Percentiles rank a stretch among this genome's conserved stretches.
Evolutionary conservation across 2,888 invertebrate genomes (phyloP).

Genomic region (Eupithecia insigniata): DNA sequence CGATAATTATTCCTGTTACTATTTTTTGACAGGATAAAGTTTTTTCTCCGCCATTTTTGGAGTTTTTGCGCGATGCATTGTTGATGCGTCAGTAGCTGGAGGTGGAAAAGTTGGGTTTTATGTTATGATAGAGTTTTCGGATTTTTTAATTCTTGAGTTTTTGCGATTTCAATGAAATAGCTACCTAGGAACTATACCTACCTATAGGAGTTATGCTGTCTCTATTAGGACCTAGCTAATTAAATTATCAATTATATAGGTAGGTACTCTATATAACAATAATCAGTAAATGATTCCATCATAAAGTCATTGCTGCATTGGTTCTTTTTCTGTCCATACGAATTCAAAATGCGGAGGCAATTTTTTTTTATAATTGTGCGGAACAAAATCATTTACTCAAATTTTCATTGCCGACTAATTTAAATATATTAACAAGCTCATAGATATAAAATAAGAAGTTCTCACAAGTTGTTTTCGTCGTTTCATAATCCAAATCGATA

Average conservation of each 20-base stretch:
- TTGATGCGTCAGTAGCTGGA: conserved; percentile 36
- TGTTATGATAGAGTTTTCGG: not conserved
- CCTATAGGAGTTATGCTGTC: not conserved
- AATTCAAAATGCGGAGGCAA: not conserved
- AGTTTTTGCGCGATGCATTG: conserved; percentile 42
- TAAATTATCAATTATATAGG: no score
- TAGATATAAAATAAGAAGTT: not conserved
- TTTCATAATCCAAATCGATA: conserved; percentile 3
- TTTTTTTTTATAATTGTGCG: no score
- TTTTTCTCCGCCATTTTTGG: conserved; percentile 60
- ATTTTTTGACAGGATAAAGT: conserved; percentile 81
- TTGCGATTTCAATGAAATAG: not conserved
- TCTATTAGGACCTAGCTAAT: not conserved
- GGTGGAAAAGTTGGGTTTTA: conserved; percentile 1
- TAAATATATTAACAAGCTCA: not conserved
- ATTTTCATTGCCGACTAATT: not conserved
- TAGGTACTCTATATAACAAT: no score
- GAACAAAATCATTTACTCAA: no score
- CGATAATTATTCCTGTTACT: conserved; percentile 83
- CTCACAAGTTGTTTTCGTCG: not conserved
- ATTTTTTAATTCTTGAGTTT: not conserved
- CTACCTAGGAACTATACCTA: not conserved
- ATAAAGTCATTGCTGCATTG: no score
- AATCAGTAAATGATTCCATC: no score
- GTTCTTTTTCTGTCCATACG: not conserved